Conservation (phyloP, 92 coral and sea anemone species). For the Zoanthus sansibaricus region DNA sequence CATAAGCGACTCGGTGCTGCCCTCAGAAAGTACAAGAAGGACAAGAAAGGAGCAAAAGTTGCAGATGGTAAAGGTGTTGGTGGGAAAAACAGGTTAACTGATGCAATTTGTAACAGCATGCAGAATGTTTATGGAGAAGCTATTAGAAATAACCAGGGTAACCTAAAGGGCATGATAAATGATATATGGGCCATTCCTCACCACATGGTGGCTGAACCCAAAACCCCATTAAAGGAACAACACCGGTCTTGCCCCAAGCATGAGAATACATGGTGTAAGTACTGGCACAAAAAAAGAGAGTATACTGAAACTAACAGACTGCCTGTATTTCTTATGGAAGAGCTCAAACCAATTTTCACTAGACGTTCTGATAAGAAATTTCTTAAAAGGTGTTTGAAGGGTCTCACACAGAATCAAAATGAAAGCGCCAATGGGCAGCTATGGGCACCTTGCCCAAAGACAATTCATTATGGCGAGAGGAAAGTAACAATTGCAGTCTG, state of each 20-base stretch:
- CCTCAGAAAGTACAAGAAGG: constrained; percentile 51
- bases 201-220: constrained; percentile 48
- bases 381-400: constrained; percentile 41
- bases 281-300: constrained; percentile 57
- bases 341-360: constrained; percentile 46
- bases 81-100: constrained; percentile 62
- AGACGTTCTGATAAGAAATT: constrained; percentile 31
- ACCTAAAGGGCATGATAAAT: constrained; percentile 47
- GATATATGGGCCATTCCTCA: constrained; percentile 57
- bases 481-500: constrained; percentile 27
- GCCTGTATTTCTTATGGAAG: constrained; percentile 44
- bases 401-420: constrained; percentile 16
- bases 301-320: constrained; percentile 24
- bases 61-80: constrained; percentile 51
- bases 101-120: constrained; percentile 51
- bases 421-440: too few relatives aligned
- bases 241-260: constrained; percentile 52
- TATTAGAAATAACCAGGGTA: constrained; percentile 17
- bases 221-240: constrained; percentile 40
- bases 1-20: neutral
- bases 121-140: constrained; percentile 43
- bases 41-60: constrained; percentile 53
- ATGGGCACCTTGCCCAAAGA: constrained; percentile 32
- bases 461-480: constrained; percentile 24
- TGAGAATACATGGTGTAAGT: constrained; percentile 64